Evolutionary conservation across 2,113 vertebrate species (phyloP).

Genomic region (Pampusana beccarii): DNA sequence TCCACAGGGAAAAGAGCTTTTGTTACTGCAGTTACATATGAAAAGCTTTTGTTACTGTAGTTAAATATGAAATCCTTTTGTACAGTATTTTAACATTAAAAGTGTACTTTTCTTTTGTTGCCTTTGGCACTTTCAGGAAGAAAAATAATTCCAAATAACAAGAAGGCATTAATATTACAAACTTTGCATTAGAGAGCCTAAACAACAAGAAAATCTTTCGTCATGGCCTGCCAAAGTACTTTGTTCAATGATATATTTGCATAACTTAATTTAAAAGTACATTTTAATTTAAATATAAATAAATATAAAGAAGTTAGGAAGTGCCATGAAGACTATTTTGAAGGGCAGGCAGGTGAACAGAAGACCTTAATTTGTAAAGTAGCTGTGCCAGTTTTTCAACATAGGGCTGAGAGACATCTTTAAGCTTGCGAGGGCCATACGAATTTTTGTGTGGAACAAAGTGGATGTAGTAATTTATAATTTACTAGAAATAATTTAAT

Average conservation of each 20-base stretch:
- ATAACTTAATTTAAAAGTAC: not conserved
- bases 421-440: not conserved
- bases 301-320: not conserved
- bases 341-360: not conserved
- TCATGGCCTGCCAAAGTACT: not conserved
- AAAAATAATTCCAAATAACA: not conserved
- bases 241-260: not conserved
- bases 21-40: not conserved
- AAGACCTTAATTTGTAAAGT: not conserved
- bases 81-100: not conserved
- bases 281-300: not conserved
- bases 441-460: not conserved
- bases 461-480: not conserved
- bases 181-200: not conserved
- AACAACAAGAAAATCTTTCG: not conserved
- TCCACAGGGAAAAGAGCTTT: constrained; percentile 11
- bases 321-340: not conserved
- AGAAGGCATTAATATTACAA: not conserved
- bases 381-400: not conserved
- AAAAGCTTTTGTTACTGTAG: not conserved
- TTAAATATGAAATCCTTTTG: not conserved
- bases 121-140: not conserved
- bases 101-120: not conserved
- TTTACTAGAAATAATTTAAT: too few relatives aligned
- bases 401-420: not conserved